phyloP scores from a whole-genome alignment of 2,888 invertebrate genomes.

The Cybosia mesomella region DNA sequence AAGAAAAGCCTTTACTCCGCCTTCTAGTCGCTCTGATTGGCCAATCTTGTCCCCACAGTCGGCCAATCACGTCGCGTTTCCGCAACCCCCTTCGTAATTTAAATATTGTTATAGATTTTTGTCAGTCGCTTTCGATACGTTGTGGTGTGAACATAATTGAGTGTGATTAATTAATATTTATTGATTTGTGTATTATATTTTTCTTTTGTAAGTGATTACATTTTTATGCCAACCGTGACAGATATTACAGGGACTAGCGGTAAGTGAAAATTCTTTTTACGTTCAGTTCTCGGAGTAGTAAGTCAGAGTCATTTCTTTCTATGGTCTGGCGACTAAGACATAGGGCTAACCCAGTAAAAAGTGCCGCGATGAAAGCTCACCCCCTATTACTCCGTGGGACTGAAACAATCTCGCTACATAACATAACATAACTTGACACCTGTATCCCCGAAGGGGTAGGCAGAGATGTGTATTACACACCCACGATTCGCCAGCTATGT shows the following conservation, averaged over 20 bases:
- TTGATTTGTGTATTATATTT: slow-evolving; percentile 15
- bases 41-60: slow-evolving; percentile 24
- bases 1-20: slow-evolving; percentile 40
- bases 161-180: slow-evolving; percentile 24
- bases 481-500: too few species aligned
- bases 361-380: too few species aligned
- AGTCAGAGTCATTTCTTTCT: not conserved
- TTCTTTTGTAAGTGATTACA: slow-evolving; percentile 32
- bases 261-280: slow-evolving; percentile 31
- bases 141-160: slow-evolving; percentile 39
- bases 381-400: too few species aligned
- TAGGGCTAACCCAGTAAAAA: too few species aligned
- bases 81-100: slow-evolving; percentile 70
- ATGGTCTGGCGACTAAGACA: not conserved
- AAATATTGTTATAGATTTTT: slow-evolving; percentile 63
- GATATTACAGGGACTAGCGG: slow-evolving; percentile 60
- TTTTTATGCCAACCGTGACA: slow-evolving; percentile 80
- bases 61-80: slow-evolving; percentile 64
- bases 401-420: too few species aligned
- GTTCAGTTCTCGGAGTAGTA: not conserved
- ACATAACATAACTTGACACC: too few species aligned
- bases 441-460: too few species aligned
- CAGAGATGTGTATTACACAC: too few species aligned
- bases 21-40: slow-evolving; percentile 62
- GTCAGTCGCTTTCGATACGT: slow-evolving; percentile 59